Base-by-base conservation (phyloP, 2,888 invertebrate genomes). In the Zootermopsis nevadensis region DNA sequence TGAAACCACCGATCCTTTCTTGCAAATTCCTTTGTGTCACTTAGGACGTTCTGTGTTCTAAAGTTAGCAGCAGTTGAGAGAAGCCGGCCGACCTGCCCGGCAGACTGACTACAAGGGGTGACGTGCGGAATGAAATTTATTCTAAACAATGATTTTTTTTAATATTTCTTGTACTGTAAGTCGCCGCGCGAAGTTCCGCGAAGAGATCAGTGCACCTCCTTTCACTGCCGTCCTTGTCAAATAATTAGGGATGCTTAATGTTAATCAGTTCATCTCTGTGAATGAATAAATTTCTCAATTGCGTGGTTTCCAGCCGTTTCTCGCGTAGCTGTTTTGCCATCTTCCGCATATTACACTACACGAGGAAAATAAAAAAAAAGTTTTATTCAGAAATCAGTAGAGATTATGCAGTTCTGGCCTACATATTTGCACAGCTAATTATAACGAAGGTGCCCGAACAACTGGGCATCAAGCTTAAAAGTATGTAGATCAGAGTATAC, bases 21-120 rank as follows among this genome's bases (percentile, higher is more conserved):
- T 48, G 80, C 74, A 81, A 67, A 83, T 83, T 83, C 83, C 81
- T 77, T 81, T 80, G 80, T 83, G 83, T 81, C 83, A 82, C 83
- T 81, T 82, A 12, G 77, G 67, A 81, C 77, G 81, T 66, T 31
- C 80, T 66, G 66, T 27, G 79, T 24, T 53, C 55, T 53, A 2
- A 66, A 67, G 69, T 82, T 82, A 67, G 77, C 82, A 79, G 79
- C 79, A 77, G 79, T 76, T 48, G 55, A 30, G 42, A 48, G 77
- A 66, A 4, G 66, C 66, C n/a, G n/a, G n/a, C n/a, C 48, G 48
- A 48, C 48, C 48, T 15, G 48, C 48, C 53, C 19, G 53, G 8
- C 72, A 72, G 35, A 33, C 72, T 10, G 30, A 72, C 72, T 33
- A 72, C 33, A 72, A 72, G 72, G n/a, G n/a, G 72, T 72, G 72